Base-by-base conservation (phyloP, 2,113 vertebrate genomes). In the Siniperca chuatsi region DNA sequence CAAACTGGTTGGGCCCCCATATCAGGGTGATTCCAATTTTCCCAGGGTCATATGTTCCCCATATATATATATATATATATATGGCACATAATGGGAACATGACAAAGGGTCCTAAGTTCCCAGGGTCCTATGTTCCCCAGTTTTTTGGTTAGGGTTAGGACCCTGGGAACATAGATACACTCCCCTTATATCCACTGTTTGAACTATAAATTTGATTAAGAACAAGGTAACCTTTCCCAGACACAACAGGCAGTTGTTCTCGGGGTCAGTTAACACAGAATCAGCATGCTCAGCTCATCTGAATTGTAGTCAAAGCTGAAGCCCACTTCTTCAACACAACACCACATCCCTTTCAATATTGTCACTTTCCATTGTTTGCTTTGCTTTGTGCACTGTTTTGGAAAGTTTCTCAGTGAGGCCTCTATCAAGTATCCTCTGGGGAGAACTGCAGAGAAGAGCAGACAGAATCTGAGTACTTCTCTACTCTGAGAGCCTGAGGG, bases 291-390 rank as follows among this genome's bases (percentile, higher is more conserved):
- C 52, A 66, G 78, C 48, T 82, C 11, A 57, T 66, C 57, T 77
- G n/a, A 54, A 21, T 1, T 42, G 37, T 10, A 48, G 57, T 57
- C 55, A 77, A 58, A 75, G 50, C 72, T 70, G 11, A 46, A 54
- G 12, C 42, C 4, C 10, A 20, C 42, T 46, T 60, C 18, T 71
- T 44, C 46, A 42, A 50, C 75, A 76, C 65, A 2, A 15, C 64
- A 73, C 21, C 52, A 25, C 33, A 64, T 55, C 15, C 2, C 72
- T 79, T 65, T 66, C 25, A 61, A 42, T 77, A 75, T 52, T 81
- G 75, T 82, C 66, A 79, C 55, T 86, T 81, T 62, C 64, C 79
- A 70, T 64, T 84, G 88, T 92, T 90, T 92, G 91, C 79, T 90
- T 85, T 88, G 75, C 73, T 85, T 79, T 42, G 75, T 40, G 61